phyloP scores from a whole-genome alignment of 64 coral and sea anemone genomes.

The Actinia tenebrosa region DNA sequence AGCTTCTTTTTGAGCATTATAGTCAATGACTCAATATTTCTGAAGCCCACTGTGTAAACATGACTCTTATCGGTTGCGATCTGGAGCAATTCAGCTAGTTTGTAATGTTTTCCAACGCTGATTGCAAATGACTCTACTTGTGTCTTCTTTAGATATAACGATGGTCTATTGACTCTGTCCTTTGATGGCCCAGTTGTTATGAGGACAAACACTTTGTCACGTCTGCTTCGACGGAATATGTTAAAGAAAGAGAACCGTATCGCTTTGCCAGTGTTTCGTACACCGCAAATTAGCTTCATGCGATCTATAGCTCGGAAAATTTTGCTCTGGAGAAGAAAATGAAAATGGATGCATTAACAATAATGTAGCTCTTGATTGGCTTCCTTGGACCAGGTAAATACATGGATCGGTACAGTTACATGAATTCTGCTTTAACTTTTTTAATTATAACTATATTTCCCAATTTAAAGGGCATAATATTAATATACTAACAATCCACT shows the following conservation, averaged over 20 bases:
- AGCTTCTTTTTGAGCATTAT: constrained; percentile 36
- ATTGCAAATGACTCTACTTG: constrained; percentile 29
- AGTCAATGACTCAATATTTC: constrained; percentile 39
- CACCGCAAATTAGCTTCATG: constrained; percentile 50
- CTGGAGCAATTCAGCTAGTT: constrained; percentile 12
- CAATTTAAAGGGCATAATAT: too few relatives aligned
- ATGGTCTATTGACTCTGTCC: constrained; percentile 26
- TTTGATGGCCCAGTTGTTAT: constrained; percentile 42
- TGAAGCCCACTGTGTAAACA: constrained; percentile 58
- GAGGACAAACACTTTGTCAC: constrained; percentile 24
- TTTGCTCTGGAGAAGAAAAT: not conserved
- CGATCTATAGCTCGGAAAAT: constrained; percentile 29
- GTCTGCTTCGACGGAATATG: constrained; percentile 22
- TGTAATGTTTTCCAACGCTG: constrained; percentile 43
- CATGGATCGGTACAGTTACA: too few relatives aligned
- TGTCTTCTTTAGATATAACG: constrained; percentile 2
- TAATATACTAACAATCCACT: too few relatives aligned
- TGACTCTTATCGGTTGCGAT: constrained; percentile 46
- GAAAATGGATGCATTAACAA: not conserved
- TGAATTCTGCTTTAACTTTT: too few relatives aligned
- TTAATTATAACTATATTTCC: too few relatives aligned
- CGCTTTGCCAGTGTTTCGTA: constrained; percentile 30
- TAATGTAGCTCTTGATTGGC: not conserved
- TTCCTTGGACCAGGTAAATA: too few relatives aligned
- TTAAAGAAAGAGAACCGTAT: constrained; percentile 31